Evolutionary conservation across 2,888 invertebrate genomes (phyloP).

Genomic region (Eledone cirrhosa): DNA sequence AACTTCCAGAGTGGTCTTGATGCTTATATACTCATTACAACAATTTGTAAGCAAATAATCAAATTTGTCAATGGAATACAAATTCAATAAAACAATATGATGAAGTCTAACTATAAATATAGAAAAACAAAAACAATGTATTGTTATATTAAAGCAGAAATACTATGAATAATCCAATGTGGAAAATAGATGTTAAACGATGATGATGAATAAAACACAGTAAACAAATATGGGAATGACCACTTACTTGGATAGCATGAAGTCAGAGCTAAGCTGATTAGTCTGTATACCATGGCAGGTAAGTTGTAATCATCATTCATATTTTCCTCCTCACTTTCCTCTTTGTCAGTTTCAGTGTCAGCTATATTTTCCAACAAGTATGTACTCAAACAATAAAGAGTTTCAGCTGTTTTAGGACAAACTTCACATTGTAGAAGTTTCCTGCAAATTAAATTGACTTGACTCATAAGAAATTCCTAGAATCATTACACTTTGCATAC

Average conservation of each 20-base stretch:
- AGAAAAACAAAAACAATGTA: too few relatives aligned
- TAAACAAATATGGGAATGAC: neutral
- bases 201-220: neutral
- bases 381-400: slow-evolving; percentile 40
- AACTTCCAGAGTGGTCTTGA: too few relatives aligned
- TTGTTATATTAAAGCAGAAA: too few relatives aligned
- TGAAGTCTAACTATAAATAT: too few relatives aligned
- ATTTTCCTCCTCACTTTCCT: slow-evolving; percentile 35
- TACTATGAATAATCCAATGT: too few relatives aligned
- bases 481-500: too few relatives aligned
- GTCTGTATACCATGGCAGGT: slow-evolving; percentile 41
- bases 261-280: slow-evolving; percentile 42
- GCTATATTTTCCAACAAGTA: slow-evolving; percentile 26
- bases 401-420: slow-evolving; percentile 41
- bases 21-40: too few relatives aligned
- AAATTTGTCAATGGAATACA: too few relatives aligned
- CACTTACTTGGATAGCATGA: slow-evolving; percentile 42
- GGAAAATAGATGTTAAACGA: too few relatives aligned
- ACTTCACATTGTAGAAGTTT: slow-evolving; percentile 46
- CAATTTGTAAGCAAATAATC: too few relatives aligned
- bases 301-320: slow-evolving; percentile 38
- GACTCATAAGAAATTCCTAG: too few relatives aligned
- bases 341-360: slow-evolving; percentile 35
- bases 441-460: slow-evolving; percentile 36
- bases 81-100: too few relatives aligned